Evolutionary conservation across 2,888 invertebrate species (phyloP).

Genomic region (Helleia helle): DNA sequence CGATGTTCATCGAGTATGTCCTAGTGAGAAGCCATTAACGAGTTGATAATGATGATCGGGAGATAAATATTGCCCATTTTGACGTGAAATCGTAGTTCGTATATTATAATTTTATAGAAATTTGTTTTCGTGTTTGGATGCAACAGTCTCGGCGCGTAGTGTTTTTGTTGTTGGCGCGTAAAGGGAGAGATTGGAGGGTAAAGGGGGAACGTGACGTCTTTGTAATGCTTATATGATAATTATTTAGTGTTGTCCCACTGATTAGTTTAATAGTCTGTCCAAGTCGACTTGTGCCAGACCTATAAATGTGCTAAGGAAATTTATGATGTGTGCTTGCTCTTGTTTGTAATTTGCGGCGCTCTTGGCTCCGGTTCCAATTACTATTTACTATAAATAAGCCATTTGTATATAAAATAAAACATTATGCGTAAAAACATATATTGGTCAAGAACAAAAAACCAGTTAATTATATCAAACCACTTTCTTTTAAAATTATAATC

Average conservation of each 20-base stretch:
- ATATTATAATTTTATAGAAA: no score
- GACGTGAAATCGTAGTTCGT: no score
- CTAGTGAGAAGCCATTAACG: no score
- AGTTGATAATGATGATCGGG: no score
- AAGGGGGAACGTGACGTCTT: no score
- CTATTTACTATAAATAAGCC: slow-evolving; percentile 16
- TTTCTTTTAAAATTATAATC: no score
- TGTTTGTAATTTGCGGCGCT: slow-evolving; percentile 24
- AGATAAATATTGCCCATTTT: no score
- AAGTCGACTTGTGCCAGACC: slow-evolving; percentile 31
- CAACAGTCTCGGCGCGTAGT: no score
- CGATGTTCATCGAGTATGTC: no score
- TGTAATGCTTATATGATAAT: slow-evolving; percentile 38
- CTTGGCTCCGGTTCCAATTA: slow-evolving; percentile 24
- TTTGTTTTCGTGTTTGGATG: no score
- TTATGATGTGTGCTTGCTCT: slow-evolving; percentile 30
- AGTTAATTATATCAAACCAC: no score
- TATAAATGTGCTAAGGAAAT: slow-evolving; percentile 31
- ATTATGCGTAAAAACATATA: background rate
- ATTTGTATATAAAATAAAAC: background rate
- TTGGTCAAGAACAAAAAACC: no score
- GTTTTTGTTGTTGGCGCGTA: background rate
- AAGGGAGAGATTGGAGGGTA: background rate
- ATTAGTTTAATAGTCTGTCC: slow-evolving; percentile 36
- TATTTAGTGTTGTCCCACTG: slow-evolving; percentile 38